These are phyloP conservation scores for Pseudococcus jackbeardsleyi DNA, from an alignment of 2,888 invertebrate species.

Conservation along the genomic window DNA sequence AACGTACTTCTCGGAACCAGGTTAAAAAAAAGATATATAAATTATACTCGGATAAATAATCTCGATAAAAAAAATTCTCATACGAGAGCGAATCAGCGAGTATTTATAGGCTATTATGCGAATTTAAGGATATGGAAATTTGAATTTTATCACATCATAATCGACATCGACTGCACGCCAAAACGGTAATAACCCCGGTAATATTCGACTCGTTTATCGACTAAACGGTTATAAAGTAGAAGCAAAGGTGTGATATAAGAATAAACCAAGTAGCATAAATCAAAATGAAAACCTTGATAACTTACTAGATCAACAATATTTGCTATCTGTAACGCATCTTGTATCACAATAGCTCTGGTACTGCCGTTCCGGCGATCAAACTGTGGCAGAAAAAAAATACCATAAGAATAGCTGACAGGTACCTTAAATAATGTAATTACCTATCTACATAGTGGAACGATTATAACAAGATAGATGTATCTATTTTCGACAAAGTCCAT, in stretches of 20 bases:
- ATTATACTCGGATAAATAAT: not conserved
- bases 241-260: not conserved
- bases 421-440: not conserved
- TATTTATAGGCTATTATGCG: not conserved
- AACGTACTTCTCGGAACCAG: not conserved
- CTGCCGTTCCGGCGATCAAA: slow-evolving; percentile 93
- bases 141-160: slow-evolving; percentile 3
- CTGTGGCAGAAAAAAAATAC: slow-evolving; percentile 69
- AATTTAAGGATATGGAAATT: not conserved
- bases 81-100: not conserved
- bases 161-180: not conserved
- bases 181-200: slow-evolving; percentile 5
- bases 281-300: slow-evolving; percentile 67
- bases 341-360: slow-evolving; percentile 87
- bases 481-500: not conserved
- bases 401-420: not conserved
- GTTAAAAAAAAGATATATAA: not conserved
- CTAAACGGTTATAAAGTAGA: slow-evolving; percentile 1
- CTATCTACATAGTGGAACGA: not conserved
- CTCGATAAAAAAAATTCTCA: not conserved
- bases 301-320: slow-evolving; percentile 97
- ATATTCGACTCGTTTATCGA: not conserved
- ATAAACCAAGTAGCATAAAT: slow-evolving; percentile 9
- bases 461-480: not conserved
- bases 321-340: slow-evolving; percentile 96